A percentile compares a stretch with the other conserved stretches of the same genome.
phyloP scores from a whole-genome alignment of 2,797 vertebrate genomes.

The Hafferia zeledoni region DNA sequence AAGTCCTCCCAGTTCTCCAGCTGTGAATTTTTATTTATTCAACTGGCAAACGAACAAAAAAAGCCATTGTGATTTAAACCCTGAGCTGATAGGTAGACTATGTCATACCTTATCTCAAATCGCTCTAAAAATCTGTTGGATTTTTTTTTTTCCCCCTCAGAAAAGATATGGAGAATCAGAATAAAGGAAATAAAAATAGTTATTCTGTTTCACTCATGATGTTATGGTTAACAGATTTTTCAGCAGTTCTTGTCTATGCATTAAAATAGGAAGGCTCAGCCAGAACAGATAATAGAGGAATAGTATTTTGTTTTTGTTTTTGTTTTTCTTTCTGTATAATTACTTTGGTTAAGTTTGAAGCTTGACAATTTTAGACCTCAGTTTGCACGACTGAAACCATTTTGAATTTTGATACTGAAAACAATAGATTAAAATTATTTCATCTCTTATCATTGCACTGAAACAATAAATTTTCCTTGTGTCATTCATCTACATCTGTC shows the following conservation, averaged over 20 bases:
- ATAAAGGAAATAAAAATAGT: not conserved
- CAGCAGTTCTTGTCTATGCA: not conserved
- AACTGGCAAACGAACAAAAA: not conserved
- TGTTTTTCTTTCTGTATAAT: not conserved
- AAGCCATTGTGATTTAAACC: not conserved
- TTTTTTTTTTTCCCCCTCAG: no score
- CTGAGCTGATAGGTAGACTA: not conserved
- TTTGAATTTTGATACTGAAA: not conserved
- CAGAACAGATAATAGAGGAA: not conserved
- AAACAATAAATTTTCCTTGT: not conserved
- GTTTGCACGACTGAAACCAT: not conserved
- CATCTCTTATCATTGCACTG: not conserved
- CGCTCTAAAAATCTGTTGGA: not conserved
- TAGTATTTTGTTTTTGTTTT: not conserved
- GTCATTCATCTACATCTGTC: rapidly evolving
- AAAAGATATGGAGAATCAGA: not conserved
- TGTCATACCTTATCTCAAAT: not conserved
- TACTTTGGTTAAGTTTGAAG: not conserved
- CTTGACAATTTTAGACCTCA: rapidly evolving
- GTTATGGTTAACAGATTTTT: not conserved
- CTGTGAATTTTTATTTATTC: not conserved
- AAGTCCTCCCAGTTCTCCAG: not conserved
- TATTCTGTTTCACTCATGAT: not conserved
- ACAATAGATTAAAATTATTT: not conserved
- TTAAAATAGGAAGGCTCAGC: not conserved